A percentile compares a stretch with the other conserved stretches of the same genome.
Conservation (phyloP, 2,888 invertebrate genomes). For the Pandemis heparana region DNA sequence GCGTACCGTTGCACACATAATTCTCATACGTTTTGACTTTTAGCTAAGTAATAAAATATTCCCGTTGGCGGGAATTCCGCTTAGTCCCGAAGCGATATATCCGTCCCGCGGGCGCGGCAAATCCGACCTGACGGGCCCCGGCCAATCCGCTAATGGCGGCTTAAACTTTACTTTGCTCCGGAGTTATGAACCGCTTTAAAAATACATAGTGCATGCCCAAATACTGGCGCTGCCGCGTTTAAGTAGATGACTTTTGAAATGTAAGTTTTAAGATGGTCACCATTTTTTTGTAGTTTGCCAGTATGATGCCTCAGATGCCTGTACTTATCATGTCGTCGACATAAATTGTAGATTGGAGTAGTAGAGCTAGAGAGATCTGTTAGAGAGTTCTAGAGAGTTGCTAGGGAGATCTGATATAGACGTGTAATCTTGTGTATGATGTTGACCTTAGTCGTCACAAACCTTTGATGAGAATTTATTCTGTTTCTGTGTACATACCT, state of each 20-base stretch:
- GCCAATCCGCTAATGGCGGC: slow-evolving; percentile 78
- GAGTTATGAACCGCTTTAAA: slow-evolving; percentile 64
- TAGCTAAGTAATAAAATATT: slow-evolving; percentile 38
- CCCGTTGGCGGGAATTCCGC: slow-evolving; percentile 27
- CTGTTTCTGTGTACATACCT: slow-evolving; percentile 53
- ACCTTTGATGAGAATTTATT: background rate
- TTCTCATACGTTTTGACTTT: slow-evolving; percentile 28
- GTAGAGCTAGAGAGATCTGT: background rate
- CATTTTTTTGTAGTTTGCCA: background rate
- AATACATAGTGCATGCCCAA: slow-evolving; percentile 43
- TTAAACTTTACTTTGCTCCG: slow-evolving; percentile 69
- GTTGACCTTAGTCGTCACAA: background rate
- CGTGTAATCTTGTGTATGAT: background rate
- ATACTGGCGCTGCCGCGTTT: slow-evolving; percentile 17
- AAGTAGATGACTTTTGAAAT: slow-evolving; percentile 10
- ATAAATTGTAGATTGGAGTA: background rate
- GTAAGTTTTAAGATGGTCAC: background rate
- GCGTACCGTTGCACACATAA: background rate
- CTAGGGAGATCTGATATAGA: too few species aligned
- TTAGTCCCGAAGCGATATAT: slow-evolving; percentile 43
- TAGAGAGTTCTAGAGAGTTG: too few species aligned
- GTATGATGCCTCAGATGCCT: background rate
- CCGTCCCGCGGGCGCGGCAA: slow-evolving; percentile 51
- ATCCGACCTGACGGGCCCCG: slow-evolving; percentile 68
- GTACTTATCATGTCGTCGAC: background rate